phyloP scores from a whole-genome alignment of 2,113 vertebrate genomes.

The Pelmatolapia mariae region DNA sequence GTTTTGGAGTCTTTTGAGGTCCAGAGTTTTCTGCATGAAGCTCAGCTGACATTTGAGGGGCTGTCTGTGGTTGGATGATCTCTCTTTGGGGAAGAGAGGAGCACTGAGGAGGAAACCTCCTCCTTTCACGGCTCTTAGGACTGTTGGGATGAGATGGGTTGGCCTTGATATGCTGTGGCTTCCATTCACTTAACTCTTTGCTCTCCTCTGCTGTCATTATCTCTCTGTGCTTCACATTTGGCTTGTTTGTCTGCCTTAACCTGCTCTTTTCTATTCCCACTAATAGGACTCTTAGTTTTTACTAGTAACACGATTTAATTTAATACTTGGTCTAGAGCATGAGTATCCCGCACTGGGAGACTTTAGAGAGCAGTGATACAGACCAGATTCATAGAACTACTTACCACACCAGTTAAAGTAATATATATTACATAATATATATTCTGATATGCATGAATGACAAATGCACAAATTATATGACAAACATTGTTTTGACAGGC shows the following conservation, averaged over 20 bases:
- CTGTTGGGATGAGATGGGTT: not conserved
- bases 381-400: not conserved
- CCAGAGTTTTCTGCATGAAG: not conserved
- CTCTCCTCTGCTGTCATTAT: not conserved
- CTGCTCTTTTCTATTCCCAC: not conserved
- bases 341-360: not conserved
- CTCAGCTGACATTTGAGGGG: not conserved
- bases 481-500: not conserved
- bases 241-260: not conserved
- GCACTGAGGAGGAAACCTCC: not conserved
- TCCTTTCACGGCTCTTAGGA: not conserved
- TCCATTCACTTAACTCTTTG: conserved; percentile 41
- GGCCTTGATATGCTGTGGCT: conserved; percentile 32
- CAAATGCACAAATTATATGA: not conserved
- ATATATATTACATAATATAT: not conserved
- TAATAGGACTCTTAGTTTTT: not conserved
- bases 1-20: not conserved
- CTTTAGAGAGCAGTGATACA: not conserved
- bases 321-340: not conserved
- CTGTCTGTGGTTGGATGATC: not conserved
- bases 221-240: not conserved
- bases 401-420: not conserved
- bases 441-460: not conserved
- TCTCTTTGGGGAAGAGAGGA: not conserved
- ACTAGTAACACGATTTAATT: not conserved